Conservation (phyloP, 2,888 invertebrate species). For the Drosophila barbarae region DNA sequence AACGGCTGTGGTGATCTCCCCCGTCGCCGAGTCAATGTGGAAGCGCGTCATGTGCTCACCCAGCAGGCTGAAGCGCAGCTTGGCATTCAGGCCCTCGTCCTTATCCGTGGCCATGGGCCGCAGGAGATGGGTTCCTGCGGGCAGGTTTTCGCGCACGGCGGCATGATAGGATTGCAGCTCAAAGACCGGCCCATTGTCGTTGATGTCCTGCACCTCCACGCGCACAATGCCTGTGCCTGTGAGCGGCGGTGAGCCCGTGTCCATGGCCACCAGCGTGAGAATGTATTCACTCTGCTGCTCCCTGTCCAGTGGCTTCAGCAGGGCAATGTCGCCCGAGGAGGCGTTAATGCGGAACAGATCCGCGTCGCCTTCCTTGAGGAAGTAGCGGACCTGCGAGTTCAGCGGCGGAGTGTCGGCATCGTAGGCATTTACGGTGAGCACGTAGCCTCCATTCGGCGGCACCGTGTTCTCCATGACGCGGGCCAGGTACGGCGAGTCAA, state of each 20-base stretch:
- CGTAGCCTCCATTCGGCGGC: slow-evolving; percentile 88
- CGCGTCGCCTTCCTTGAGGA: slow-evolving; percentile 94
- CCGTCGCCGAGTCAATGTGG: slow-evolving; percentile 87
- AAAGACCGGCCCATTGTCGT: slow-evolving; percentile 95
- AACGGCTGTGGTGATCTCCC: slow-evolving; percentile 87
- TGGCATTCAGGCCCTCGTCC: slow-evolving; percentile 91
- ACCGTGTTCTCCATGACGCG: slow-evolving; percentile 96
- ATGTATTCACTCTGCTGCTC: slow-evolving; percentile 91
- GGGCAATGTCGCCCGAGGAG: slow-evolving; percentile 93
- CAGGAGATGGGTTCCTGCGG: slow-evolving; percentile 88
- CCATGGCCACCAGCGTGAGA: slow-evolving; percentile 94
- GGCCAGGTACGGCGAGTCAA: slow-evolving; percentile 96
- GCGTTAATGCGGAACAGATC: slow-evolving; percentile 95
- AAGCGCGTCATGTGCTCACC: slow-evolving; percentile 92
- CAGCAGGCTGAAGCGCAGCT: slow-evolving; percentile 90
- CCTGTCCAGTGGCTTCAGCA: slow-evolving; percentile 90
- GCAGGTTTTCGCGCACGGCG: slow-evolving; percentile 89
- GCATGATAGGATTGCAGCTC: slow-evolving; percentile 89
- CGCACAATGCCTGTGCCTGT: slow-evolving; percentile 95
- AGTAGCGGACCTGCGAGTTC: slow-evolving; percentile 94
- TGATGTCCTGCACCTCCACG: slow-evolving; percentile 94
- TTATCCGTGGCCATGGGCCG: slow-evolving; percentile 89
- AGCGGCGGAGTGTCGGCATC: slow-evolving; percentile 95
- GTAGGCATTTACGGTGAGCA: slow-evolving; percentile 90
- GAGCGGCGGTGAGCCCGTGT: slow-evolving; percentile 95